These are phyloP conservation scores for Microplitis manilae DNA, from an alignment of 2,888 invertebrate species.

Conservation along the genomic window DNA sequence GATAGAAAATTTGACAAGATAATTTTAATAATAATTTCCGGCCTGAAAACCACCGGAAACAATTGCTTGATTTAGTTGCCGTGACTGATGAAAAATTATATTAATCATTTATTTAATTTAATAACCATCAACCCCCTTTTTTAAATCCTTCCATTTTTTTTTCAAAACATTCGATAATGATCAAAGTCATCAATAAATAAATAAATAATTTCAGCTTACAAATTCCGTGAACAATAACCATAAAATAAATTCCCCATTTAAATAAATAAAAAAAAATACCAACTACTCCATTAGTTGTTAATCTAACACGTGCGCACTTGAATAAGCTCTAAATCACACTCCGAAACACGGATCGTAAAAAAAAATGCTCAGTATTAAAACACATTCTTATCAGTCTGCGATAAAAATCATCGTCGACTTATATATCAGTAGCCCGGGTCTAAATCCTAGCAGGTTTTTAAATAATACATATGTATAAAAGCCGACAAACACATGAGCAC, in stretches of 20 bases:
- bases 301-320: neutral
- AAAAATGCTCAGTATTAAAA: neutral
- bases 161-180: neutral
- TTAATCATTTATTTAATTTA: neutral
- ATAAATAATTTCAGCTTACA: too few species aligned
- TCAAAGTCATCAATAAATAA: too few species aligned
- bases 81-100: slow-evolving; percentile 9
- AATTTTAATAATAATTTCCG: slow-evolving; percentile 50
- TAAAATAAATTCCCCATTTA: neutral
- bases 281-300: neutral
- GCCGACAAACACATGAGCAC: too few species aligned
- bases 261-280: neutral
- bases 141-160: neutral
- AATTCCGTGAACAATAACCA: neutral
- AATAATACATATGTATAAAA: too few species aligned
- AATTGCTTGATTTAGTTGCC: slow-evolving; percentile 36
- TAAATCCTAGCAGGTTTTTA: neutral
- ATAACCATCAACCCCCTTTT: neutral
- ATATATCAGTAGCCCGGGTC: neutral
- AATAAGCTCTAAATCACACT: neutral
- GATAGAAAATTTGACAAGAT: slow-evolving; percentile 53
- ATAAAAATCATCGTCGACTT: neutral
- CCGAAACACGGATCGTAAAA: neutral
- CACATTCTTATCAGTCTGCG: neutral
- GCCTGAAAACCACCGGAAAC: slow-evolving; percentile 52